phyloP scores from a whole-genome alignment of 92 coral and sea anemone species.

The Pocillopora grandis region DNA sequence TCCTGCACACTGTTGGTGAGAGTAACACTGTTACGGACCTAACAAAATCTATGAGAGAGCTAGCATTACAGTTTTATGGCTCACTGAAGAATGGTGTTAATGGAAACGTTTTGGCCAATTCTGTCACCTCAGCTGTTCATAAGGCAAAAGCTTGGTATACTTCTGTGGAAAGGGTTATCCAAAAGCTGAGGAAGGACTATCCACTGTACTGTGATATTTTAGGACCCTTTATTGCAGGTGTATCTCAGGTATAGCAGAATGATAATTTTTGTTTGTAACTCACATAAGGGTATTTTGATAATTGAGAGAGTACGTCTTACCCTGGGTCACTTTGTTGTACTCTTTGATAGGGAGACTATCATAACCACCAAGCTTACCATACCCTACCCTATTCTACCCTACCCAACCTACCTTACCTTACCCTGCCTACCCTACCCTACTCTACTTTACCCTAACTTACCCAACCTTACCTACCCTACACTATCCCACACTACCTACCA shows the following conservation, averaged over 20 bases:
- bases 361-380: too few relatives aligned
- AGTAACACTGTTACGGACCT: constrained; percentile 40
- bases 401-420: too few relatives aligned
- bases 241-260: constrained; percentile 65
- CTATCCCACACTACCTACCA: too few relatives aligned
- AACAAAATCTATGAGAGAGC: constrained; percentile 16
- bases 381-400: too few relatives aligned
- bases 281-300: too few relatives aligned
- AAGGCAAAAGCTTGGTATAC: constrained; percentile 65
- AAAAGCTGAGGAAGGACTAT: constrained; percentile 62
- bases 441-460: too few relatives aligned
- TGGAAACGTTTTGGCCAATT: constrained; percentile 6
- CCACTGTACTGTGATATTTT: constrained; percentile 83
- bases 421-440: too few relatives aligned
- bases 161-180: constrained; percentile 66
- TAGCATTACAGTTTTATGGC: constrained; percentile 24
- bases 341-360: too few relatives aligned
- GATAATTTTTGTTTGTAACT: background rate
- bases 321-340: background rate
- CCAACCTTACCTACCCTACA: too few relatives aligned
- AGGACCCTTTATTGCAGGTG: constrained; percentile 74
- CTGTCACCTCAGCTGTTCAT: constrained; percentile 42
- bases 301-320: too few relatives aligned
- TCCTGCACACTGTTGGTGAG: constrained; percentile 67
- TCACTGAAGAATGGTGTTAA: constrained; percentile 24